Percentiles rank a stretch among this genome's conserved stretches.
Conservation (phyloP, 2,888 invertebrate species). For the Caenorhabditis doughertyi region DNA sequence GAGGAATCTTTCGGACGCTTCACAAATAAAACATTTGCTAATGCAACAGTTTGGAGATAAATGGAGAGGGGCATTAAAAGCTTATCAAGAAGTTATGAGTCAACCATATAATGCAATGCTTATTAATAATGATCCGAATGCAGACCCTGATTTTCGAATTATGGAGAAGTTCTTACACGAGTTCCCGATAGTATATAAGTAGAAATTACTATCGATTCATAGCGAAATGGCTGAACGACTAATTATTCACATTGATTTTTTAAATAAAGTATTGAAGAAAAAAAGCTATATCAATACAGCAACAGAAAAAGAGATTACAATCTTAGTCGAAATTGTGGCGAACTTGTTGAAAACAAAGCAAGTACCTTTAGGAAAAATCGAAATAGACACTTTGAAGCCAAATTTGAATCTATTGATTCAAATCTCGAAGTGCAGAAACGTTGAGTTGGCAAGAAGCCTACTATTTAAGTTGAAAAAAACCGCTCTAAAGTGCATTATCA, state of each 20-base stretch:
- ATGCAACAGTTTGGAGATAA: too few relatives aligned
- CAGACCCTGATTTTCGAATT: neutral
- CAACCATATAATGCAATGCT: slow-evolving; percentile 1
- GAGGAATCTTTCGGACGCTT: too few relatives aligned
- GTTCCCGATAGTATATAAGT: slow-evolving; percentile 11
- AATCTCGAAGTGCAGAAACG: too few relatives aligned
- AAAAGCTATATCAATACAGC: neutral
- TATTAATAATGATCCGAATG: neutral
- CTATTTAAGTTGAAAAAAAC: too few relatives aligned
- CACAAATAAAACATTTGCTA: too few relatives aligned
- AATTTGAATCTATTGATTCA: neutral
- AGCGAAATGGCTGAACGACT: slow-evolving; percentile 1
- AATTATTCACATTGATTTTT: too few relatives aligned
- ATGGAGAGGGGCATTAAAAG: too few relatives aligned
- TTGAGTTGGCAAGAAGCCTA: too few relatives aligned
- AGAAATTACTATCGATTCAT: neutral
- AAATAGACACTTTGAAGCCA: neutral
- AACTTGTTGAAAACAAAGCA: slow-evolving; percentile 5
- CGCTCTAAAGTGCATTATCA: too few relatives aligned
- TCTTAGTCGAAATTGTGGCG: neutral
- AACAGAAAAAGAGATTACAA: neutral
- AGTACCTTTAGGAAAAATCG: neutral
- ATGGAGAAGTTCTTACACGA: slow-evolving; percentile 1
- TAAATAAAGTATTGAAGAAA: neutral
- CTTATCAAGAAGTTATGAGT: neutral